These are phyloP conservation scores for Eurypyga helias DNA, from an alignment of 2,113 vertebrate genomes.

Conservation along the genomic window DNA sequence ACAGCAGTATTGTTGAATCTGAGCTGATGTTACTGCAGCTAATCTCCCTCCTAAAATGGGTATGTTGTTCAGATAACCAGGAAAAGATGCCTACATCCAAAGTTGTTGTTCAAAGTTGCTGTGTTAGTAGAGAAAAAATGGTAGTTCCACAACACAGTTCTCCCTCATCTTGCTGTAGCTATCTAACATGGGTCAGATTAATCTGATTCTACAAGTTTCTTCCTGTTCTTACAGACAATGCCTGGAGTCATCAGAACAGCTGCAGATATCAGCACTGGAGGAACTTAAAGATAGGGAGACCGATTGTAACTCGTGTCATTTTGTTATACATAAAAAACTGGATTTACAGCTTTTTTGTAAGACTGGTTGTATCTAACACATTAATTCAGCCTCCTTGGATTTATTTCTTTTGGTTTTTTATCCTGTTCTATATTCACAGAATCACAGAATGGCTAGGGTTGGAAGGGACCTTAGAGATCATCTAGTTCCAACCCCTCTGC, in stretches of 20 bases:
- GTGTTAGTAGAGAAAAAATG: background rate
- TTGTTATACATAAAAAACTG: background rate
- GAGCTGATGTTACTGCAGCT: background rate
- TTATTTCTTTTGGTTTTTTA: too few relatives aligned
- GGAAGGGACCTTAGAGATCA: too few relatives aligned
- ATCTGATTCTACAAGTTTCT: background rate
- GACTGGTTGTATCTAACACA: background rate
- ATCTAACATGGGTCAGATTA: background rate
- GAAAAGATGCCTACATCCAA: background rate
- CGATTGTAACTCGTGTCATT: background rate
- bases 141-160: background rate
- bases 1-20: background rate
- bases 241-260: background rate
- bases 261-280: background rate
- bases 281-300: background rate
- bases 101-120: background rate
- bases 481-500: too few relatives aligned
- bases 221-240: background rate
- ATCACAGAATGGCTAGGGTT: too few relatives aligned
- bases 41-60: background rate
- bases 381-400: background rate
- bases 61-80: background rate
- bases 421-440: too few relatives aligned
- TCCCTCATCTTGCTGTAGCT: background rate
- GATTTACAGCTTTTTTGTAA: background rate